Base-by-base conservation (phyloP, 1,140 invertebrate genomes). In the Brachionus plicatilis region DNA sequence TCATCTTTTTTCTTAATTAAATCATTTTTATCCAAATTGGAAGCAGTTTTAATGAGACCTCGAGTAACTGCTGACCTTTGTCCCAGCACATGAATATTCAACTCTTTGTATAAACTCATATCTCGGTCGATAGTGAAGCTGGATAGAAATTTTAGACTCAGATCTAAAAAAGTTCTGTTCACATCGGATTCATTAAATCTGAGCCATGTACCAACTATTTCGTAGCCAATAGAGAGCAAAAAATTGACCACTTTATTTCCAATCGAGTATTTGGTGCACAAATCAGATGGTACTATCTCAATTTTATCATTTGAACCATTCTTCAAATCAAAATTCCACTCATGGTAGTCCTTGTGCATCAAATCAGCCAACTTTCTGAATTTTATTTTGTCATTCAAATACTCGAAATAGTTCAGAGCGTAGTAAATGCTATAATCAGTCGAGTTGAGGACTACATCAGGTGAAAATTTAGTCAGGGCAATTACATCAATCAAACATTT, bases 61-160 rank as follows among this genome's bases (percentile, higher is more conserved):
- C 79, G 9, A 4, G 79, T 65, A 7, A 47, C 65, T n/a, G 79
- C 79, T 12, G 79, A 82, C 9, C 65, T 43, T 68, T 82, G 79
- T 27, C 79, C 79, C 9, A 82, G 3, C 9, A 82, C 79, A 37
- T 82, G 56, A 33, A 82, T 82, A 47, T 68, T 82, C 33, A 82
- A 27, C 53, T 82, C 79, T 82, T 82, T 82, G 41, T 82, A 82
- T 4, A 82, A 29, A 41, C 79, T 82, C 79, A 82, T 82, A 20
- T 82, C 79, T 5, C 79, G 50, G 37, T 82, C 79, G 37, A 37
- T 45, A 4, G 53, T 82, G 27, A 82, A 68, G 41, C 53, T 65
- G 43, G 53, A 43, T 20, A 82, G 56, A 65, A 82, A 65, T 82
- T 82, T 82, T 20, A 82, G 27, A 37, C 27, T 68, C 37, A 65